Conservation (phyloP, 35 echinoderm and acorn worm species). For the Lytechinus variegatus region DNA sequence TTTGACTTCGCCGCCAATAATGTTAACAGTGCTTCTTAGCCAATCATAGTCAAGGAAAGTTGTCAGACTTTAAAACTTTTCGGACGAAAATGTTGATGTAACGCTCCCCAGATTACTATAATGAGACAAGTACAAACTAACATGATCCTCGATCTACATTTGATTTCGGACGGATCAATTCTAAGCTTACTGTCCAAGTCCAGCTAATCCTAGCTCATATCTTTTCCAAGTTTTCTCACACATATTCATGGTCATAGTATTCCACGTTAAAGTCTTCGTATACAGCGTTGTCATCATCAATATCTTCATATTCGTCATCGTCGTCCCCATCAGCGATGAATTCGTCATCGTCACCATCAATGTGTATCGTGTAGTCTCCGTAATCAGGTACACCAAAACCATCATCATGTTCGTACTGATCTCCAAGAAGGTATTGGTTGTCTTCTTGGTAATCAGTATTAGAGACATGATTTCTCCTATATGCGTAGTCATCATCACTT, state of each 20-base stretch:
- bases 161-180: too few species aligned
- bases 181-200: too few species aligned
- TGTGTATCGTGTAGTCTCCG: background rate
- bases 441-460: conserved; percentile 11
- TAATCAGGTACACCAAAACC: background rate
- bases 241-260: background rate
- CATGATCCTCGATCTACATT: too few species aligned
- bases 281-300: background rate
- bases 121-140: too few species aligned
- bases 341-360: conserved; percentile 12
- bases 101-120: too few species aligned
- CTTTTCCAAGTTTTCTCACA: background rate
- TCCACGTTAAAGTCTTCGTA: background rate
- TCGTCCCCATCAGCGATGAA: background rate
- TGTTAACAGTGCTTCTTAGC: too few species aligned
- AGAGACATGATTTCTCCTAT: background rate
- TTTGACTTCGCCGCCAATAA: too few species aligned
- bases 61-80: too few species aligned
- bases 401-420: background rate
- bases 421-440: background rate
- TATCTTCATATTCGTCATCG: conserved; percentile 33
- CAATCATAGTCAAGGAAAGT: too few species aligned
- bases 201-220: too few species aligned
- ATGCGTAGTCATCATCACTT: conserved; percentile 39
- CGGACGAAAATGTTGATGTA: too few species aligned